Percentiles rank a stretch among this genome's conserved stretches.
These are phyloP conservation scores for human (Homo sapiens) DNA, from an alignment of 2,113 vertebrate genomes.

Conservation along the genomic window GRCh38 chr9:85392001-85392500, in stretches of 20 bases:
- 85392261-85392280: background rate
- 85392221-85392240: background rate
- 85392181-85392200: background rate
- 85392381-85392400: background rate
- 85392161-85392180: background rate
- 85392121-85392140: background rate
- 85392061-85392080: slow-evolving; percentile 16
- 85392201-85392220: background rate
- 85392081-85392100: slow-evolving; percentile 23
- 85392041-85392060: slow-evolving; percentile 26
- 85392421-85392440: background rate
- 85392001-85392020: slow-evolving; percentile 42
- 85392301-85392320: background rate
- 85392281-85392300: background rate
- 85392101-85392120: slow-evolving; percentile 35
- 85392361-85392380: background rate
- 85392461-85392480: background rate
- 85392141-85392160: background rate
- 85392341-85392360: background rate
- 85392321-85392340: background rate
- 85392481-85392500: background rate
- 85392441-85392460: background rate
- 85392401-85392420: background rate
- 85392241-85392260: background rate
- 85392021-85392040: slow-evolving; percentile 27